A percentile compares a stretch with the other conserved stretches of the same genome.
These are phyloP conservation scores for Zophobas morio DNA, from an alignment of 1,140 invertebrate genomes.

Conservation along the genomic window DNA sequence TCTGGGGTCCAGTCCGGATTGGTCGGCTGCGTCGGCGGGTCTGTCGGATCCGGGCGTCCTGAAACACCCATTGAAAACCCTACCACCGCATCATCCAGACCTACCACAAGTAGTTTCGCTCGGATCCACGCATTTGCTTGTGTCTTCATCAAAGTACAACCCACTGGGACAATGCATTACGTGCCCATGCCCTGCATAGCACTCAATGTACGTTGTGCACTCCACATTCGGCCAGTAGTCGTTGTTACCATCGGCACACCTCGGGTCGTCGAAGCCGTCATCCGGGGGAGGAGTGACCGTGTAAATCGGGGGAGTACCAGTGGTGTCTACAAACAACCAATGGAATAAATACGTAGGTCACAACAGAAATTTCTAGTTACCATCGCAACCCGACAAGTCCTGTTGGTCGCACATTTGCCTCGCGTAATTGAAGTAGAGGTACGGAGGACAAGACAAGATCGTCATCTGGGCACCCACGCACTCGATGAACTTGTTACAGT, in stretches of 20 bases:
- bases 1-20: conserved; percentile 3
- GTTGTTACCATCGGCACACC: conserved; percentile 3
- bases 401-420: conserved; percentile 19
- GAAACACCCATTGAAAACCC: not conserved
- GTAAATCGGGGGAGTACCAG: not conserved
- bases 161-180: not conserved
- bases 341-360: not conserved
- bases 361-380: not conserved
- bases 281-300: not conserved
- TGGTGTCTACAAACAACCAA: conserved; percentile 13
- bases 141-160: conserved; percentile 5
- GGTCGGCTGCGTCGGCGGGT: not conserved
- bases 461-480: not conserved
- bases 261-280: not conserved
- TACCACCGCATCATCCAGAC: not conserved
- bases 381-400: conserved; percentile 5
- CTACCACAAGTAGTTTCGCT: conserved; percentile 6
- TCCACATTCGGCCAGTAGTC: conserved; percentile 12
- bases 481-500: conserved; percentile 19
- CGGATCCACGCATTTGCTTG: not conserved
- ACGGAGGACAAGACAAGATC: not conserved
- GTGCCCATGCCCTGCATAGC: not conserved
- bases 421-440: not conserved
- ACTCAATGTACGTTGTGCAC: conserved; percentile 12
- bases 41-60: not conserved